phyloP scores from a whole-genome alignment of 2,888 invertebrate species.

The Cataglyphis cursor region DNA sequence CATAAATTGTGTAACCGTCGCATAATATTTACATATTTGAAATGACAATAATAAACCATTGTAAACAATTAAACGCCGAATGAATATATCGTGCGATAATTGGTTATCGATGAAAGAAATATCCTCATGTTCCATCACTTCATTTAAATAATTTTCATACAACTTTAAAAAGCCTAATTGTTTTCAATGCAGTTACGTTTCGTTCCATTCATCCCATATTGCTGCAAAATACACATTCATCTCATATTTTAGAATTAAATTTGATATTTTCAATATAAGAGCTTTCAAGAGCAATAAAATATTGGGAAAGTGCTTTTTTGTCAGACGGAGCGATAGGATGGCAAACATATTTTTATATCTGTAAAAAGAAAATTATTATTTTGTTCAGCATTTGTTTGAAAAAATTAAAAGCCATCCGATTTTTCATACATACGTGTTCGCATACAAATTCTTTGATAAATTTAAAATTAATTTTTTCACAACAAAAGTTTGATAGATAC shows the following conservation, averaged over 20 bases:
- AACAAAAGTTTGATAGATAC: not conserved
- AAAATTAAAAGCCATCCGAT: not conserved
- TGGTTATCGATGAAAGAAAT: slow-evolving; percentile 28
- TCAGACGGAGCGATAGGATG: not conserved
- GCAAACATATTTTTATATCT: slow-evolving; percentile 6
- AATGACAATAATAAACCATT: slow-evolving; percentile 17
- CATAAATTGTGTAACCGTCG: slow-evolving; percentile 10
- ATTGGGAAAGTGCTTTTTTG: not conserved
- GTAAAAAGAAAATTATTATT: slow-evolving; percentile 18
- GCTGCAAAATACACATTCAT: slow-evolving; percentile 7
- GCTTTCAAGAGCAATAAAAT: not conserved
- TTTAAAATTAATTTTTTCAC: slow-evolving; percentile 7
- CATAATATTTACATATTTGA: slow-evolving; percentile 4
- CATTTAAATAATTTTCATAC: slow-evolving; percentile 30
- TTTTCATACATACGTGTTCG: not conserved
- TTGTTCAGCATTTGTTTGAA: not conserved
- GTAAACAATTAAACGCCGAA: slow-evolving; percentile 26
- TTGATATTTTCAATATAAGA: not conserved
- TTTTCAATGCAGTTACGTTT: slow-evolving; percentile 10
- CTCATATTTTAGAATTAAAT: not conserved
- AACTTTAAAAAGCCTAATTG: not conserved
- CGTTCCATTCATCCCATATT: not conserved
- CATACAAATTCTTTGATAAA: slow-evolving; percentile 14
- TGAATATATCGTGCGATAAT: slow-evolving; percentile 28
- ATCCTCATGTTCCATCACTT: slow-evolving; percentile 3